A percentile compares a stretch with the other conserved stretches of the same genome.
phyloP scores from a whole-genome alignment of 2,113 vertebrate genomes.

The Odontophorus gujanensis region DNA sequence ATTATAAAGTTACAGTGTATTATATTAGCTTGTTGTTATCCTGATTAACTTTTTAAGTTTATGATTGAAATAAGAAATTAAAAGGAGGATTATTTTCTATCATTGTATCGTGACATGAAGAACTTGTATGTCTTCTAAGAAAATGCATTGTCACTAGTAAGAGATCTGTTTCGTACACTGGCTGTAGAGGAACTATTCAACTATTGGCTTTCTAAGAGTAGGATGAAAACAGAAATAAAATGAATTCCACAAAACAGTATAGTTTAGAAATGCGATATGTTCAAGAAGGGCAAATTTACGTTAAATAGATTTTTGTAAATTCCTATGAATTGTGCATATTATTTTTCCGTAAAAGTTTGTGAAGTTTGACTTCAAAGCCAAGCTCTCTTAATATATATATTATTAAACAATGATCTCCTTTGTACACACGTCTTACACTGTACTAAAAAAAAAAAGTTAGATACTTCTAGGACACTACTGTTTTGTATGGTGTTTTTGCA shows the following conservation, averaged over 20 bases:
- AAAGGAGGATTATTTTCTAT: background rate
- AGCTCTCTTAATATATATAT: too few relatives aligned
- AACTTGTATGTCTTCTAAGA: background rate
- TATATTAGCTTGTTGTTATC: background rate
- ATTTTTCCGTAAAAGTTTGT: background rate
- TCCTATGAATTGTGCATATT: background rate
- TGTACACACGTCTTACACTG: background rate
- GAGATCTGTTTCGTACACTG: background rate
- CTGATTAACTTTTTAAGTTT: background rate
- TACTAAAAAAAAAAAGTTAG: background rate
- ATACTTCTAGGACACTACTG: background rate
- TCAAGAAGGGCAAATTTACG: background rate
- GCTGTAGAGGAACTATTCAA: background rate
- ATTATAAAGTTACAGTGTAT: background rate
- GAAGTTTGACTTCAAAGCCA: background rate
- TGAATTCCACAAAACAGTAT: background rate
- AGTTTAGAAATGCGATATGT: background rate
- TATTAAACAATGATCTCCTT: background rate
- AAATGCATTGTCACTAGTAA: background rate
- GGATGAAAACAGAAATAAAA: background rate
- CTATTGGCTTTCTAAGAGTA: background rate
- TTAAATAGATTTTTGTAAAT: background rate
- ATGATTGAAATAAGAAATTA: background rate
- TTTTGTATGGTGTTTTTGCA: background rate
- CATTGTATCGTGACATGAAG: background rate